A percentile compares a stretch with the other conserved stretches of the same genome.
These are phyloP conservation scores for Caenorhabditis sulstoni DNA, from an alignment of 2,888 invertebrate species.

Conservation along the genomic window DNA sequence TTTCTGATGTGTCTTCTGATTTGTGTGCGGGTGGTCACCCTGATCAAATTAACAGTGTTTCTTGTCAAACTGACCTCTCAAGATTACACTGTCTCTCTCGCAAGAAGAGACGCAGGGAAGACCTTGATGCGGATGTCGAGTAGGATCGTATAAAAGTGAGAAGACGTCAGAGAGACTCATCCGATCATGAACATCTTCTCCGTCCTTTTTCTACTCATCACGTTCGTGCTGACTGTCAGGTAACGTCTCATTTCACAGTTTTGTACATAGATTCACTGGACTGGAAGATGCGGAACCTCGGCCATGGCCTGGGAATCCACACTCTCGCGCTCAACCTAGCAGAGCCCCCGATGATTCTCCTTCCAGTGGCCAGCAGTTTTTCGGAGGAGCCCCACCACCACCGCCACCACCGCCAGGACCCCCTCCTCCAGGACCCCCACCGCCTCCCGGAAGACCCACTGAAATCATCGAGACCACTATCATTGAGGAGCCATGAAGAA, in stretches of 20 bases:
- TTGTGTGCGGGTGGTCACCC: not conserved
- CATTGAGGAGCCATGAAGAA: slow-evolving; percentile 15
- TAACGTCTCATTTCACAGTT: not conserved
- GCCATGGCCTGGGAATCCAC: no score
- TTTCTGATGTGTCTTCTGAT: not conserved
- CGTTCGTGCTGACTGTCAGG: not conserved
- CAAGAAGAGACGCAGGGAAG: not conserved
- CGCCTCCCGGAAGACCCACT: slow-evolving; percentile 8
- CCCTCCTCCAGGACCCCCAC: slow-evolving; percentile 38
- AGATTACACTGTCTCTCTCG: not conserved
- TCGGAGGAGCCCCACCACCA: slow-evolving; percentile 20
- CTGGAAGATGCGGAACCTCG: no score
- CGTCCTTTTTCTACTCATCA: not conserved
- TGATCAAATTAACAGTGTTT: slow-evolving; percentile 8
- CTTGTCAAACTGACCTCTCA: no score
- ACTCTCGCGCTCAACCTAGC: no score
- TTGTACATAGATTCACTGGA: not conserved
- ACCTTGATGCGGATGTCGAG: slow-evolving; percentile 10
- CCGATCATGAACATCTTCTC: slow-evolving; percentile 5
- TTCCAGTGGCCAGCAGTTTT: slow-evolving; percentile 10
- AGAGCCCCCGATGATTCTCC: no score
- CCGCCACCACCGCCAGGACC: slow-evolving; percentile 33
- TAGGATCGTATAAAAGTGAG: slow-evolving; percentile 2
- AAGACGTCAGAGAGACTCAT: not conserved
- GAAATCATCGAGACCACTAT: slow-evolving; percentile 25